Evolutionary conservation across 2,113 vertebrate species (phyloP), one percentile per base, ranked within the genome.

Genomic region (Hypanus sabinus): DNA sequence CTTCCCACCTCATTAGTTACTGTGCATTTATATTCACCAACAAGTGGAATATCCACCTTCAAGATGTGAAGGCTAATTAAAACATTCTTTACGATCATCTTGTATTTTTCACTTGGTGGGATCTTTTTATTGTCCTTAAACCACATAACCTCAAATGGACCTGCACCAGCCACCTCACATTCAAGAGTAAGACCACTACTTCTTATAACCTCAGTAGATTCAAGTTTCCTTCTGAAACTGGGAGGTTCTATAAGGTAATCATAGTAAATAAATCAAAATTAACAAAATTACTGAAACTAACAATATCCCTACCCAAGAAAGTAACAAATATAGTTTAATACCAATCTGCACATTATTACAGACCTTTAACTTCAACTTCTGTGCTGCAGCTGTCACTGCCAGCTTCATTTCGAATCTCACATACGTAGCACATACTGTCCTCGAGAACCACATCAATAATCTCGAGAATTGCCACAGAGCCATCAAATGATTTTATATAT

Each of bases 281-380:
- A 91, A 92, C 65, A n/a, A 70, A 71, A 92, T 2, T 16, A 16
- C 36, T 46, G 70, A 93, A 73, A 75, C 65, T 16, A 46, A 93
- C 46, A 73, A 3, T 55, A 73, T 30, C 65, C 24, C 27, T 68
- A 22, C 11, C 27, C 27, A 62, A 77, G 62, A 38, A n/a, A 77
- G 76, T 36, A 90, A 62, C 5, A 0, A 76, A 94, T 93, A 0
- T n/a, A 5, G 3, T 79, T 55, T 57, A 68, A 24, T 88, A 16
- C 5, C n/a, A 68, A 36, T 60, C 3, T 70, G 68, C 94, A 55
- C 57, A 18, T 20, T 70, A 94, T 96, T 93, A 75, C 98, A 95
- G 95, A 99, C 99, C 99, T 99, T 99, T 99, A 95, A 99, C 96
- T 95, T 97, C 97, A 33, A 99, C 95, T 94, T 98, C 94, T 70